These are phyloP conservation scores for Erynnis tages DNA, from an alignment of 2,888 invertebrate species.

Conservation along the genomic window DNA sequence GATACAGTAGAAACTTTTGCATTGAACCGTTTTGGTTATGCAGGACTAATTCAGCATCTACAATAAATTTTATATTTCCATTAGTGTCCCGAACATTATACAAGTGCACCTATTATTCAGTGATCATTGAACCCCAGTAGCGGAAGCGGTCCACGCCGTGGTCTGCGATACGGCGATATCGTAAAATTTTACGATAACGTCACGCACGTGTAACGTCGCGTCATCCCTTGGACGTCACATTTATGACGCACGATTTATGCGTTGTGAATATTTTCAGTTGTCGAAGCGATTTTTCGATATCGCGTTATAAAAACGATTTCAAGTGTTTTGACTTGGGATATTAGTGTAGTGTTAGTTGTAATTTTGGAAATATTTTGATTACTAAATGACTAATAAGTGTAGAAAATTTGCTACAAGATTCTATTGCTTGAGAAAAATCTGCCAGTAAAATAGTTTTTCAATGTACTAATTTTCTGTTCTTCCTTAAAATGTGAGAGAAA, in stretches of 20 bases:
- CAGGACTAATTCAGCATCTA: no score
- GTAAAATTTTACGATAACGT: slow-evolving; percentile 78
- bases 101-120: slow-evolving; percentile 7
- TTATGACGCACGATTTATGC: slow-evolving; percentile 52
- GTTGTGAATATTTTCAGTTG: slow-evolving; percentile 1
- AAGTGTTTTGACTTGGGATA: no score
- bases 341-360: background rate
- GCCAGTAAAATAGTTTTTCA: no score
- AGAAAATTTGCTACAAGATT: no score
- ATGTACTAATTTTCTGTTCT: no score
- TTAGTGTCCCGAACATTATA: no score
- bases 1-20: no score
- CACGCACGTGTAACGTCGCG: slow-evolving; percentile 57
- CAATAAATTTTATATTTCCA: no score
- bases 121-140: slow-evolving; percentile 29
- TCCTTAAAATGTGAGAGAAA: no score
- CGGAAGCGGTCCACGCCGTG: slow-evolving; percentile 24
- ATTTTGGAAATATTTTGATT: background rate
- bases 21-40: no score
- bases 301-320: background rate
- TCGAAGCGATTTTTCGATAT: slow-evolving; percentile 1
- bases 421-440: no score
- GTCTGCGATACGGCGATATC: slow-evolving; percentile 44
- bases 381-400: no score
- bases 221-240: slow-evolving; percentile 51